Base-by-base conservation (phyloP, 1,140 invertebrate species). In the Drosophila takahashii region DNA sequence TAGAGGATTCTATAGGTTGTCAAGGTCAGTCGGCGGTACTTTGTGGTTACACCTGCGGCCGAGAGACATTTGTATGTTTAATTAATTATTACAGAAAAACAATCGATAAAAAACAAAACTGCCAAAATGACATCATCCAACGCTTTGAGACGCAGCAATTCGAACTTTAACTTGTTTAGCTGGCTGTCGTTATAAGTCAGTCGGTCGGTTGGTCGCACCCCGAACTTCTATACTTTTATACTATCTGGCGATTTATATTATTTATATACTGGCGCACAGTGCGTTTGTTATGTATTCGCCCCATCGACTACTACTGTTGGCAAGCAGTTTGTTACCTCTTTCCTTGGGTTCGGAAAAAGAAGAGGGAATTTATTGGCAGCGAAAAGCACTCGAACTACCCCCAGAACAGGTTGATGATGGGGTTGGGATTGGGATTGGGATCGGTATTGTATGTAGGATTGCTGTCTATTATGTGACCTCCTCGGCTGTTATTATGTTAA, bases 381-480 rank as follows among this genome's bases (percentile, higher is more conserved):
- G 61, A 87, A 83, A 67, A 67, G 61, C 76, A 79, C 77, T 79
- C 50, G 60, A 77, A 85, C 77, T 65, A 80, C 72, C 77, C 64
- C 58, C 62, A 72, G 36, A 10, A 34, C 10, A 18, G 26, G 27
- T 39, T 22, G 27, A 36, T 8, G 48, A 10, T 44, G 16, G 26
- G 4, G 39, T 48, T 26, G 48, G 47, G 42, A 8, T 39, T 22
- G 29, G 41, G 16, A 10, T 3, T 22, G 22, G 22, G 22, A 22
- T 22, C 22, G 22, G 22, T 22, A 22, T 22, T 22, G 22, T 22
- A 22, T 22, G 3, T n/a, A n/a, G 41, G 8, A 39, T 64, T 27
- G 54, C 18, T 54, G 58, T 58, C 74, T 86, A 64, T 90, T 89
- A 89, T 89, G 84, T 89, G 84, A 89, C 84, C 84, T 89, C 85